Conservation (phyloP, 2,797 vertebrate genomes). For the Gymnoscopelus braueri region DNA sequence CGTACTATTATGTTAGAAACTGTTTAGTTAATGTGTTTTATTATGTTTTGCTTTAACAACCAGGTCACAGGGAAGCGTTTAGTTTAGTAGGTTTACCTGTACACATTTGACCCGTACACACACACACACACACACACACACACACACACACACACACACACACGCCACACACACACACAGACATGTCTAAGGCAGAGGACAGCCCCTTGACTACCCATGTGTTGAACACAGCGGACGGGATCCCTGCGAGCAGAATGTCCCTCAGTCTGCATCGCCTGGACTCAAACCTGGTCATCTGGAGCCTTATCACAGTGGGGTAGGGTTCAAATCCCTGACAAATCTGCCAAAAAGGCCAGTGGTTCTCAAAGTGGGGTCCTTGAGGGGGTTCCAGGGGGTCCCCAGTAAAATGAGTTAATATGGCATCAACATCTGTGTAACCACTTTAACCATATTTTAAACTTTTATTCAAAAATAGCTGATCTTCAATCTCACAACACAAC, state of each 20-base stretch:
- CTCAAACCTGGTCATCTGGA: conserved; percentile 73
- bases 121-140: no score
- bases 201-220: conserved; percentile 77
- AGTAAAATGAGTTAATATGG: background rate
- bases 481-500: no score
- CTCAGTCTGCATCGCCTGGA: conserved; percentile 79
- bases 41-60: no score
- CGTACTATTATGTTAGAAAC: no score
- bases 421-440: no score
- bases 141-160: background rate
- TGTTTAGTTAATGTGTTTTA: no score
- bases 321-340: background rate
- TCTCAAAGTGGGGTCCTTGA: background rate
- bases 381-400: no score
- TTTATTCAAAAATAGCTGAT: no score
- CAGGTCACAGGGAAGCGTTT: no score
- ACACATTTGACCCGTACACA: no score
- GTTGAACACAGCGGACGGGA: conserved; percentile 74
- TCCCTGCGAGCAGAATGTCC: conserved; percentile 69
- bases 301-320: conserved; percentile 71
- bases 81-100: no score
- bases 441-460: no score
- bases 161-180: background rate
- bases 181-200: conserved; percentile 55
- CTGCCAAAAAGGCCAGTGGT: background rate